These are phyloP conservation scores for Dicroscelio sp. DNA, from an alignment of 2,888 invertebrate species.

Conservation along the genomic window DNA sequence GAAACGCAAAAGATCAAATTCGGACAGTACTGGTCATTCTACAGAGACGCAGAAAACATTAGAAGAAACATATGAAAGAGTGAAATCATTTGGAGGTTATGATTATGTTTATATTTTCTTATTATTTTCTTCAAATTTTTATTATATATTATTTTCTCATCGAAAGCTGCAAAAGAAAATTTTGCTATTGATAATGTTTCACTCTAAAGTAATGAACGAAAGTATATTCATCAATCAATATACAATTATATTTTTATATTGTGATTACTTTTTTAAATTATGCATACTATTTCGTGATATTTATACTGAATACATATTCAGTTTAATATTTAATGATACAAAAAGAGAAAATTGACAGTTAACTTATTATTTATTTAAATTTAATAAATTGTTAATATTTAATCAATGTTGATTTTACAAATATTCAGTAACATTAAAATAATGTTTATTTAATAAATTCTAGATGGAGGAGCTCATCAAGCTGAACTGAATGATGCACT, in stretches of 20 bases:
- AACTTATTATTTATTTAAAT: too few species aligned
- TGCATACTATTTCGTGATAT: too few species aligned
- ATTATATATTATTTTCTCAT: neutral
- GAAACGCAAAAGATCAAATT: neutral
- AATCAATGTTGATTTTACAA: neutral
- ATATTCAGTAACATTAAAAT: too few species aligned
- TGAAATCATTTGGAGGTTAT: conserved; percentile 14
- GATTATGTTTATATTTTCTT: conserved; percentile 4
- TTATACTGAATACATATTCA: too few species aligned
- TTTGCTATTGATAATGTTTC: too few species aligned
- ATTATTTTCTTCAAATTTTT: neutral
- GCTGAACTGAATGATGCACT: conserved; percentile 44
- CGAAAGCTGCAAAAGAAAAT: too few species aligned
- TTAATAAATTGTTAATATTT: neutral
- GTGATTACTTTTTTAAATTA: too few species aligned
- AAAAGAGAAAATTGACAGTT: too few species aligned
- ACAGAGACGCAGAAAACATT: conserved; percentile 2
- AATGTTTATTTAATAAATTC: neutral
- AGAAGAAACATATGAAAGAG: conserved; percentile 5
- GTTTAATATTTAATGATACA: too few species aligned
- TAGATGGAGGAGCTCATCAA: conserved; percentile 52
- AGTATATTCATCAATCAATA: too few species aligned
- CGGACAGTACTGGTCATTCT: neutral
- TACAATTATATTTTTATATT: too few species aligned
- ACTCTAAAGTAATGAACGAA: too few species aligned